Evolutionary conservation across 2,888 invertebrate genomes (phyloP), one percentile per base, ranked within the genome.

Genomic region (Hemithea aestivaria): DNA sequence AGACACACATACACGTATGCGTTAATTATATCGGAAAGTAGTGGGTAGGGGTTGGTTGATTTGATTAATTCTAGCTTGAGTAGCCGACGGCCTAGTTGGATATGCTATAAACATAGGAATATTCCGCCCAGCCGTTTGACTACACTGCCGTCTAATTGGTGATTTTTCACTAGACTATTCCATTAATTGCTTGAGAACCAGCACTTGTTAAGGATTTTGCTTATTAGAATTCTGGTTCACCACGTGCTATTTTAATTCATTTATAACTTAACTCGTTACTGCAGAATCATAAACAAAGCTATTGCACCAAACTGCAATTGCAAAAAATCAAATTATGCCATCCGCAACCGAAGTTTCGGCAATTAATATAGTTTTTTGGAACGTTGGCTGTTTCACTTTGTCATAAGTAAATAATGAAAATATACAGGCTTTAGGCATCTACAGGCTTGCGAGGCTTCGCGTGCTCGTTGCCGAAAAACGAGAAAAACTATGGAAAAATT

Each of bases 1-100:
- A 64, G 54, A 61, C 71, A 81, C 83, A 73, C 83, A 80, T 77
- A 81, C 79, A 73, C 66, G 73, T 73, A 70, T 60, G 77, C 80
- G 83, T 85, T 87, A 87, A 87, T 87, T 87, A 87, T 84, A 87
- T 87, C 83, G 81, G 84, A 84, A 87, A 87, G 84, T 83, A 78
- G 80, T 82, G 76, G 81, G 82, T 77, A 73, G 83, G 87, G 85
- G 87, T 79, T 77, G 80, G 71, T 81, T 87, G 87, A 87, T 87
- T 87, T 87, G 87, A 87, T 87, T 87, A 87, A 87, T 87, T 84
- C 84, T 73, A 81, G 78, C 78, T 69, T 65, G 77, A 83, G 73
- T 73, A 73, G 71, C 64, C 67, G 69, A 65, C 72, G 73, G 73
- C 73, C 79, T 82, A 75, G 80, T 74, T 79, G 70, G 73, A 72